These are phyloP conservation scores for Aricia artaxerxes DNA, from an alignment of 2,888 invertebrate genomes.

Conservation along the genomic window DNA sequence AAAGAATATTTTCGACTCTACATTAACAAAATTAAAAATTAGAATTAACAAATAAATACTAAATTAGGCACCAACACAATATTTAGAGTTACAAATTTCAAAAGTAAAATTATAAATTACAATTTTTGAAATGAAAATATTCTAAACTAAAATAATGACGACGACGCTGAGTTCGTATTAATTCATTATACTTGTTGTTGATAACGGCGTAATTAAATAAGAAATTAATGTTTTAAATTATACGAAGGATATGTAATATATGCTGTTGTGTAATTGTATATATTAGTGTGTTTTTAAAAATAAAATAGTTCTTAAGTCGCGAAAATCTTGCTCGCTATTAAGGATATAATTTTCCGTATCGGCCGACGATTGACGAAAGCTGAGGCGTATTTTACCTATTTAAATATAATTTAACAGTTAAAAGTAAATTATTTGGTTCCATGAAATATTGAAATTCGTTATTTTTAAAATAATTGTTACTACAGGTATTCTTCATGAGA, in stretches of 20 bases:
- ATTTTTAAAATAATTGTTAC: neutral
- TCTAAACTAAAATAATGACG: neutral
- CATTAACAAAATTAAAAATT: constrained; percentile 5
- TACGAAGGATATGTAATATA: neutral
- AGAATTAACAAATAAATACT: neutral
- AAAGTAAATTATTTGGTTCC: neutral
- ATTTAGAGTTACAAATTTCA: neutral
- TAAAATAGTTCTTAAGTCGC: neutral
- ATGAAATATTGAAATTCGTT: neutral
- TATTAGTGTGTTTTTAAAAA: neutral
- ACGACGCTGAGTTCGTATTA: neutral
- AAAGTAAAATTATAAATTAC: neutral
- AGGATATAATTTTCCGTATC: neutral
- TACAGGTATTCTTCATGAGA: neutral
- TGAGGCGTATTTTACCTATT: too few relatives aligned
- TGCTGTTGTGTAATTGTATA: neutral
- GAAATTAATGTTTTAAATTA: constrained; percentile 16
- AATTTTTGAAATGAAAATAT: neutral
- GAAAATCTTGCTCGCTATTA: neutral
- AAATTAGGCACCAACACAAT: neutral
- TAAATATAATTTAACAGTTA: neutral
- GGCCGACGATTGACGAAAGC: neutral
- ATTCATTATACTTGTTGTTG: constrained; percentile 18
- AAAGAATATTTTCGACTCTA: neutral
- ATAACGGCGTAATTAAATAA: constrained; percentile 11